Evolutionary conservation across 2,888 invertebrate species (phyloP), one percentile per base, ranked within the genome.

Genomic region (Ceriagrion tenellum): DNA sequence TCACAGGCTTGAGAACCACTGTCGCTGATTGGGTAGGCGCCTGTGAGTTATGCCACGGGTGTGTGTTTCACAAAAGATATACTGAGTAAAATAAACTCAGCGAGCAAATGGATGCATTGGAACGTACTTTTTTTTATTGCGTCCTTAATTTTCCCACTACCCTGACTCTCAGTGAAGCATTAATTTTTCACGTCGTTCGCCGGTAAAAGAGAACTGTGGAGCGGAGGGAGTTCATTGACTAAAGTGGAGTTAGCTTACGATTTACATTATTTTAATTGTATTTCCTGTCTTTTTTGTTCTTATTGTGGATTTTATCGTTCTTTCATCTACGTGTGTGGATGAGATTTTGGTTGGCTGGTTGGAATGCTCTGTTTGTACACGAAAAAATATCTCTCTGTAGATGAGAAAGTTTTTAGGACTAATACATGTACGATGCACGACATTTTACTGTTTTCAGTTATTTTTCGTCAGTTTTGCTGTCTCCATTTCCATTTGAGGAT

Each of bases 1-100:
- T 69, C n/a, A 69, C 69, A 69, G 69, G 26, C 69, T n/a, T 69
- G 59, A 69, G 69, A 69, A 69, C n/a, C 69, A 69, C 69, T 69
- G 35, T 4, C 30, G 35, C 30, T 81, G 18, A 35, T 81, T n/a
- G 81, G 12, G 81, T 16, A 8, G 13, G 35, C 81, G 35, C 81
- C 26, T 81, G 35, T 35, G 81, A 81, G 81, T 35, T 81, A 35
- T 35, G 35, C 35, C 35, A 10, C 69, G 47, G 69, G 23, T 6
- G 35, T 13, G 8, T 81, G 81, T 12, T 81, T 12, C 30, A 35
- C 81, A 13, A 81, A 81, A 81, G n/a, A 81, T 35, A 81, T 30
- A 13, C 81, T 35, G 12, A 16, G 30, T 35, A 35, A 81, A 81
- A 35, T 81, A 26, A 81, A 81, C 30, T 16, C 16, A 30, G 30